Evolutionary conservation across 2,888 invertebrate species (phyloP).

Genomic region (Protophormia terraenovae): DNA sequence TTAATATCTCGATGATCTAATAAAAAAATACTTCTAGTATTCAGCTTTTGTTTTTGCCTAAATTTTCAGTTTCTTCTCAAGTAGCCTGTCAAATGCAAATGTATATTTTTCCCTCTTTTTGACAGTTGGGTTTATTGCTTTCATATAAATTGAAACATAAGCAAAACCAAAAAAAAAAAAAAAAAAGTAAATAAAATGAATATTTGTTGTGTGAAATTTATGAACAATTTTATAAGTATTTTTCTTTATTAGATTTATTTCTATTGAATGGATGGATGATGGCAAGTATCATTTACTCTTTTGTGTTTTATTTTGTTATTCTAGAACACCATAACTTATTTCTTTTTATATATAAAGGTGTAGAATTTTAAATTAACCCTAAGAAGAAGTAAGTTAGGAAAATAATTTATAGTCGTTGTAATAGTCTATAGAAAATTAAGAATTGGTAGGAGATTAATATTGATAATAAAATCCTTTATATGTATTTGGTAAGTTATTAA

Average conservation of each 20-base stretch:
- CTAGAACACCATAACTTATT: not conserved
- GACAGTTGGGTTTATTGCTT: conserved; percentile 37
- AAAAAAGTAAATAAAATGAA: not conserved
- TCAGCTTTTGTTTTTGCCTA: not conserved
- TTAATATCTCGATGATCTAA: conserved; percentile 10
- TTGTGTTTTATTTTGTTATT: not conserved
- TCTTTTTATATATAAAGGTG: not conserved
- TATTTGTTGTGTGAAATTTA: conserved; percentile 36
- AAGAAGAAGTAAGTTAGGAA: too few relatives aligned
- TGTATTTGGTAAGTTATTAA: not conserved
- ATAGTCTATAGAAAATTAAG: not conserved
- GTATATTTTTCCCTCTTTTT: not conserved
- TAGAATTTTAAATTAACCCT: not conserved
- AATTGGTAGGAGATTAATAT: not conserved
- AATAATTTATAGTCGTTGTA: too few relatives aligned
- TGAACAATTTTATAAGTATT: conserved; percentile 25
- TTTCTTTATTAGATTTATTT: conserved; percentile 31
- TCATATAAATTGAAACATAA: conserved; percentile 14
- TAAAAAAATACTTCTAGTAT: not conserved
- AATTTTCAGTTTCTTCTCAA: not conserved
- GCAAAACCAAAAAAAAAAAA: not conserved
- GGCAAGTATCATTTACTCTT: conserved; percentile 15
- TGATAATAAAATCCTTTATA: not conserved
- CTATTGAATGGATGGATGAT: too few relatives aligned
- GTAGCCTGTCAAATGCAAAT: conserved; percentile 46